These are phyloP conservation scores for Hapalemur alaotrensis DNA, from an alignment of 2,797 vertebrate genomes.

Conservation along the genomic window DNA sequence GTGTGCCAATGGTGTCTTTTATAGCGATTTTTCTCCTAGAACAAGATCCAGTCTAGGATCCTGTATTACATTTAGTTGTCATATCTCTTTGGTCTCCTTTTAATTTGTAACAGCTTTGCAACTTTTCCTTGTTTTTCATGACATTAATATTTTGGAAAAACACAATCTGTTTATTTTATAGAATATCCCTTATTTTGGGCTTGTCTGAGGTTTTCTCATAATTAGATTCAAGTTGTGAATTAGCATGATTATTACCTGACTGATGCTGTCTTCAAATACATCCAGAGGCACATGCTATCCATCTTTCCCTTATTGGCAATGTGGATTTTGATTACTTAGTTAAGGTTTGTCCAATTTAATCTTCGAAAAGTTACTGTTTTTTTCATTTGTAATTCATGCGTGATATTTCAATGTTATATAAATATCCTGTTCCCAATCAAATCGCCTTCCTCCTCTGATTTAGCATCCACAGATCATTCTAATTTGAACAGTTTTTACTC, in stretches of 20 bases:
- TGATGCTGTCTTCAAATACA: not conserved
- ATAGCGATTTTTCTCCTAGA: not conserved
- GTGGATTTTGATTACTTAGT: not conserved
- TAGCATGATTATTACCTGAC: not conserved
- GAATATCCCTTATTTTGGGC: not conserved
- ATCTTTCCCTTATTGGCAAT: not conserved
- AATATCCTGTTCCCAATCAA: not conserved
- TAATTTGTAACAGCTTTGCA: not conserved
- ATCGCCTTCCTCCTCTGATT: not conserved
- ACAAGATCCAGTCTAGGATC: not conserved
- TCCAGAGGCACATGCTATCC: not conserved
- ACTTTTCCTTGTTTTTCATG: not conserved
- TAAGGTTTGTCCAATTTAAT: not conserved
- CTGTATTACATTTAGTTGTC: not conserved
- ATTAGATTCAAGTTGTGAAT: not conserved
- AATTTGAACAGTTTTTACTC: not conserved
- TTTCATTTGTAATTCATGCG: not conserved
- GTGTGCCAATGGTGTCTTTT: not conserved
- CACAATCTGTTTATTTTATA: not conserved
- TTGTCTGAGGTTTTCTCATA: not conserved
- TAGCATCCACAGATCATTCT: not conserved
- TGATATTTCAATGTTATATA: not conserved
- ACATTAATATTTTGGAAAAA: not conserved
- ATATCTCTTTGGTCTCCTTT: not conserved
- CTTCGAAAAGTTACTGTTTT: not conserved